Evolutionary conservation across 2,797 vertebrate genomes (phyloP), one percentile per base, ranked within the genome.

Genomic region (Eidolon dupreanum): DNA sequence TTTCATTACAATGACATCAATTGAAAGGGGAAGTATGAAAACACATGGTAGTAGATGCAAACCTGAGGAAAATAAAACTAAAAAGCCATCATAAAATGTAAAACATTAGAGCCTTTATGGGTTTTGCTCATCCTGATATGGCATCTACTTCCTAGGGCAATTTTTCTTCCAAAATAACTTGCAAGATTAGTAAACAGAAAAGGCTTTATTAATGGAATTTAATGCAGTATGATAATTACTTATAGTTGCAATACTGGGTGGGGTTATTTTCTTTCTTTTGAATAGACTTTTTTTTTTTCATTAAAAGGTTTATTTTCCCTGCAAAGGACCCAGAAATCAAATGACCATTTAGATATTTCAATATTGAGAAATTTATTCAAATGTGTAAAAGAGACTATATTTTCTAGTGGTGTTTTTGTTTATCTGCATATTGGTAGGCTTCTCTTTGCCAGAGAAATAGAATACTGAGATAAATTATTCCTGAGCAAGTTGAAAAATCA

Each of bases 131-230:
- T 59, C 36, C 26, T 66, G n/a, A 73, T 13, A 75, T 4, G 81
- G 9, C 57, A 68, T 71, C 65, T 82, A 93, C 68, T 91, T 79
- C 22, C n/a, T 63, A 51, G 22, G 5, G 22, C 41, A 90, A 41
- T 61, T 93, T 95, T 78, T 83, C 65, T 89, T 96, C 41, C 41
- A 61, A 59, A 84, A 78, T 49, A 93, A 78, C 12, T 89, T 83
- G 57, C 2, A 43, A 20, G 12, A 51, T 11, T 28, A 84, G 22
- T 74, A n/a, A 92, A 38, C 15, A 86, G 28, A 83, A 95, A 46
- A 43, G 4, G 8, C 20, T 12, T 53, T 71, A 24, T 12, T 74
- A 22, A 71, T 82, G 78, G 38, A 19, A 92, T 59, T 31, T 77
- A 41, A 84, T 16, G 19, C 0, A 91, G 19, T 82, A 74, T 22